Evolutionary conservation across 2,797 vertebrate genomes (phyloP).

Genomic region (Enteromius thamalakanensis): DNA sequence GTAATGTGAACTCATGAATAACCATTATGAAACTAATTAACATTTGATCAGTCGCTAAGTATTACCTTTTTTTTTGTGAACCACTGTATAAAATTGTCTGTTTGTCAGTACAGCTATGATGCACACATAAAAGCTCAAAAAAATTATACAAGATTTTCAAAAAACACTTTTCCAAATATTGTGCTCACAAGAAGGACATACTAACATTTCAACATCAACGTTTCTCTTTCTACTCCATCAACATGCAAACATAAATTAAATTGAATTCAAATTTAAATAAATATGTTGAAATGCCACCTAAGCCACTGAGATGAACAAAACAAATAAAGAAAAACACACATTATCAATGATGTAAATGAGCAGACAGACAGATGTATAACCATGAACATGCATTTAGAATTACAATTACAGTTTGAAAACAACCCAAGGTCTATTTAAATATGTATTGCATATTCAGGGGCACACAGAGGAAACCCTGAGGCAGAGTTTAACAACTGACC

Average conservation of each 20-base stretch:
- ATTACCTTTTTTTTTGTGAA: background rate
- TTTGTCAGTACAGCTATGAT: background rate
- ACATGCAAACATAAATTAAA: background rate
- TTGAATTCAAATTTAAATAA: background rate
- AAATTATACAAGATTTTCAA: background rate
- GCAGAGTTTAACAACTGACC: slow-evolving; percentile 39
- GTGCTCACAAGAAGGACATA: background rate
- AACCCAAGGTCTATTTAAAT: slow-evolving; percentile 46
- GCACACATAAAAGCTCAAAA: background rate
- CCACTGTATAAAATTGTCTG: background rate
- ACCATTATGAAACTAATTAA: background rate
- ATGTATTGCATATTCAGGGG: slow-evolving; percentile 33
- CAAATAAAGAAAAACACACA: background rate
- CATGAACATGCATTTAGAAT: slow-evolving; percentile 23
- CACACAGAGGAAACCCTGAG: slow-evolving; percentile 41
- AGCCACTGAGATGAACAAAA: background rate
- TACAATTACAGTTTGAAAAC: slow-evolving; percentile 44
- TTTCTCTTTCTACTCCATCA: background rate
- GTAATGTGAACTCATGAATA: background rate
- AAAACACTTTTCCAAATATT: background rate
- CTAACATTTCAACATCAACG: too few relatives aligned
- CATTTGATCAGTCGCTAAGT: background rate
- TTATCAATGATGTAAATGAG: slow-evolving; percentile 16
- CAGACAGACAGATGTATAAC: slow-evolving; percentile 26
- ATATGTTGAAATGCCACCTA: background rate